phyloP scores from a whole-genome alignment of 2,797 vertebrate species.

The Poeciliopsis paucimaculata region DNA sequence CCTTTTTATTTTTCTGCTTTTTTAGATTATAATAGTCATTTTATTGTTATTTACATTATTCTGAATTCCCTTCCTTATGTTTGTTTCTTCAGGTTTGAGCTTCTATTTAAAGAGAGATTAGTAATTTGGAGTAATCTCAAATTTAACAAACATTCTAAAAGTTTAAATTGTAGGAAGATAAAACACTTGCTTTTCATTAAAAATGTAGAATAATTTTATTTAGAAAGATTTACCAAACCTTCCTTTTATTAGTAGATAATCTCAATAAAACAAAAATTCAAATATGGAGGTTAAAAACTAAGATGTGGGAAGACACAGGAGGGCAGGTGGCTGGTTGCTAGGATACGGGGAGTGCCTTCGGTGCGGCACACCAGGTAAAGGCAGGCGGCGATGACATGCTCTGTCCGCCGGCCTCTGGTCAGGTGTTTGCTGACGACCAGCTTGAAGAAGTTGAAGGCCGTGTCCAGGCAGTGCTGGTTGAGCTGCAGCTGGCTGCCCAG shows the following conservation, averaged over 20 bases:
- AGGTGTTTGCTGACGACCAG: constrained; percentile 97
- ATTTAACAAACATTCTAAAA: too few species aligned
- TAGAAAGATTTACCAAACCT: too few species aligned
- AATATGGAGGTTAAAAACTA: too few species aligned
- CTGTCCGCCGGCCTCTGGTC: constrained; percentile 92
- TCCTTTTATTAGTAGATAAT: too few species aligned
- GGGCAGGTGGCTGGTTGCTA: constrained; percentile 45
- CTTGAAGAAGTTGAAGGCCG: constrained; percentile 99
- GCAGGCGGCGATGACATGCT: constrained; percentile 93
- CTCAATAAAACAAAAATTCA: too few species aligned
- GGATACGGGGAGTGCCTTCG: constrained; percentile 98
- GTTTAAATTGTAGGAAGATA: too few species aligned
- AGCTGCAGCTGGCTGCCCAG: constrained; percentile 95
- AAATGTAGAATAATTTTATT: too few species aligned
- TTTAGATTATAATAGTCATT: not conserved
- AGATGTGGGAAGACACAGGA: too few species aligned
- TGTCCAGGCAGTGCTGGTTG: constrained; percentile 97
- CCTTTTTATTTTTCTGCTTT: not conserved
- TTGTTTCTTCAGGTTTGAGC: not conserved
- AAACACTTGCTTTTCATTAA: too few species aligned
- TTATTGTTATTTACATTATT: not conserved
- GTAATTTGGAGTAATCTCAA: not conserved
- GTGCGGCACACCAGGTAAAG: constrained; percentile 98
- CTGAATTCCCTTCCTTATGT: not conserved
- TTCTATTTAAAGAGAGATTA: not conserved